These are phyloP conservation scores for Sigmodon hispidus DNA, from an alignment of 2,113 vertebrate species.

Conservation along the genomic window DNA sequence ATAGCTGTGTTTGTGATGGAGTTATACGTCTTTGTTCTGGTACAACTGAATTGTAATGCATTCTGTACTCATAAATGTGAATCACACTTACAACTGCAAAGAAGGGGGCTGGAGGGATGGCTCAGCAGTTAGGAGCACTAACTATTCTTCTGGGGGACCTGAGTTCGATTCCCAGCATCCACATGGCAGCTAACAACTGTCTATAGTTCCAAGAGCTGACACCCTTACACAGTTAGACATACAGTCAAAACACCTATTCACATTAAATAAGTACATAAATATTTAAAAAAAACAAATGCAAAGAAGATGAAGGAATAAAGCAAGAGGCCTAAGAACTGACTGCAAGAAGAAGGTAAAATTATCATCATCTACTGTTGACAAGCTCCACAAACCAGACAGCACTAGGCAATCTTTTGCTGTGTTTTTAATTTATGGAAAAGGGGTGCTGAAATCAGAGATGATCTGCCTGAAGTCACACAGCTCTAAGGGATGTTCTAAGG, in stretches of 20 bases:
- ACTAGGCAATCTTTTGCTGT: neutral
- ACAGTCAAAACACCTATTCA: too few species aligned
- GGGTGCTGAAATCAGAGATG: neutral
- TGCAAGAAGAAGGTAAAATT: neutral
- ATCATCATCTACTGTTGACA: neutral
- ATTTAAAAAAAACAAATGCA: too few species aligned
- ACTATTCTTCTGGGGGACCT: too few species aligned
- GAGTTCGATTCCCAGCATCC: too few species aligned
- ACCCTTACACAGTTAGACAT: too few species aligned
- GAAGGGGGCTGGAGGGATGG: too few species aligned
- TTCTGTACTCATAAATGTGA: constrained; percentile 27
- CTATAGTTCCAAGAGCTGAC: too few species aligned
- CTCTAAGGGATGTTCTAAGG: neutral
- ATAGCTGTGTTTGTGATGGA: neutral
- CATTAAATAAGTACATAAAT: too few species aligned
- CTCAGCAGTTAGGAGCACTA: too few species aligned
- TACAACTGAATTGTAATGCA: constrained; percentile 28
- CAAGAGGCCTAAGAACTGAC: neutral
- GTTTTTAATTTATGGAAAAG: constrained; percentile 13
- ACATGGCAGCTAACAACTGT: too few species aligned
- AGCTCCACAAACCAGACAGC: neutral
- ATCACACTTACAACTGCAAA: neutral
- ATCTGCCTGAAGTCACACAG: neutral
- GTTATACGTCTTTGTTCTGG: neutral
- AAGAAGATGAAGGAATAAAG: neutral